phyloP scores from a whole-genome alignment of 1,140 invertebrate species.

The Paraescarpia echinospica region DNA sequence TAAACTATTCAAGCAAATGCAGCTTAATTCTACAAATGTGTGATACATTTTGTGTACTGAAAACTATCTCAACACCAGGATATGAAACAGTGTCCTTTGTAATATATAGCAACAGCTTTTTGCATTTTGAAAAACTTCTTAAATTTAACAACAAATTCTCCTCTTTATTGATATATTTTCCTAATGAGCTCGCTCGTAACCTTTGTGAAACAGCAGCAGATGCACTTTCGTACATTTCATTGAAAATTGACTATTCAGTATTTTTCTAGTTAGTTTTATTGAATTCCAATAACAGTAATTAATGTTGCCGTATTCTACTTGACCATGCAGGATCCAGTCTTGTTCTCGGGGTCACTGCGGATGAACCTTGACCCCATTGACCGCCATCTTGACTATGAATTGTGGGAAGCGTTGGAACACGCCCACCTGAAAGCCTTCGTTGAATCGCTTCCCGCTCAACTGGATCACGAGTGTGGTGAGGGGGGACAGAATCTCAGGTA shows the following conservation, averaged over 20 bases:
- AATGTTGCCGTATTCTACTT: neutral
- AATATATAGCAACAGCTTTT: no score
- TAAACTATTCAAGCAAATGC: no score
- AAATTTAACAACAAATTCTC: no score
- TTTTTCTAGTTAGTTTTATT: neutral
- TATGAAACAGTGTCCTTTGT: no score
- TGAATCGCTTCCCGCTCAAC: neutral
- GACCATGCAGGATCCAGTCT: conserved; percentile 43
- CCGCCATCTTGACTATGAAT: conserved; percentile 40
- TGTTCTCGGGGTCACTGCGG: conserved; percentile 47
- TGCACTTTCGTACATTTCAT: no score
- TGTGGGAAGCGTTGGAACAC: conserved; percentile 45
- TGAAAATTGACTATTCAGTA: neutral
- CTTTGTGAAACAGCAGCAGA: neutral
- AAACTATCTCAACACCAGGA: no score
- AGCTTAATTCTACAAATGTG: no score
- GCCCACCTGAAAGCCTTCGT: conserved; percentile 50
- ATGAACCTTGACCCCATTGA: conserved; percentile 49
- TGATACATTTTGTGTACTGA: no score
- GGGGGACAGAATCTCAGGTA: conserved; percentile 43
- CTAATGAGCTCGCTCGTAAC: no score
- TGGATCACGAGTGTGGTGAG: conserved; percentile 22
- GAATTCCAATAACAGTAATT: neutral
- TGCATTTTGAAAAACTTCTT: no score
- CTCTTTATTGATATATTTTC: no score